phyloP scores from a whole-genome alignment of 2,797 vertebrate species.

The Acridotheres tristis region DNA sequence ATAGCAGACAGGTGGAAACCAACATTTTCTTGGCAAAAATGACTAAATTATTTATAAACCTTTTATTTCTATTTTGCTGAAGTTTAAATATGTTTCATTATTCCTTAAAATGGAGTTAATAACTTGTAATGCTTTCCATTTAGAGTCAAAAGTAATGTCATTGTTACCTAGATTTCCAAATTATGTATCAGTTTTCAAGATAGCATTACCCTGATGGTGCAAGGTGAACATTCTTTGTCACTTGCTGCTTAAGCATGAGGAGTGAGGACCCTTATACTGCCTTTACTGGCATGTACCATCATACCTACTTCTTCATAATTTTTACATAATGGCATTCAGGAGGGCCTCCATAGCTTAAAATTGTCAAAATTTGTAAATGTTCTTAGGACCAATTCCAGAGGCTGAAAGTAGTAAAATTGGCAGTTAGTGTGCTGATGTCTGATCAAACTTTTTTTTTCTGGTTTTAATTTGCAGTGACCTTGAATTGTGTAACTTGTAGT shows the following conservation, averaged over 20 bases:
- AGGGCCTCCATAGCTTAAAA: background rate
- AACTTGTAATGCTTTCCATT: background rate
- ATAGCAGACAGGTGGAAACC: background rate
- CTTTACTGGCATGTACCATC: background rate
- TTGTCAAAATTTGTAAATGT: background rate
- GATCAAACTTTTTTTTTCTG: background rate
- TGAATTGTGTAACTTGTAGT: background rate
- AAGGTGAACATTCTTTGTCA: background rate
- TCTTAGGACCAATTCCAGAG: background rate
- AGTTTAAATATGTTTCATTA: background rate
- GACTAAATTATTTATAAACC: background rate
- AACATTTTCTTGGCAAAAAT: background rate
- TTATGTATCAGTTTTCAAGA: background rate
- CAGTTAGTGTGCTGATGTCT: background rate
- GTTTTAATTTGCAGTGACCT: background rate
- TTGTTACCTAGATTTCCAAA: background rate
- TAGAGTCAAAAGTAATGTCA: background rate
- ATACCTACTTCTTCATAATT: background rate
- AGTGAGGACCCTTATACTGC: background rate
- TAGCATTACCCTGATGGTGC: background rate
- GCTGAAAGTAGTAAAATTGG: background rate
- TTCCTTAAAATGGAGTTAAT: background rate
- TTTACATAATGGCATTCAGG: background rate
- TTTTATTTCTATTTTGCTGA: background rate
- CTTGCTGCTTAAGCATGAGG: background rate